A percentile compares a stretch with the other conserved stretches of the same genome.
These are phyloP conservation scores for Euphysa ruthae DNA, from an alignment of 30 jellyfish, hydroid and myxozoan species.

Conservation along the genomic window DNA sequence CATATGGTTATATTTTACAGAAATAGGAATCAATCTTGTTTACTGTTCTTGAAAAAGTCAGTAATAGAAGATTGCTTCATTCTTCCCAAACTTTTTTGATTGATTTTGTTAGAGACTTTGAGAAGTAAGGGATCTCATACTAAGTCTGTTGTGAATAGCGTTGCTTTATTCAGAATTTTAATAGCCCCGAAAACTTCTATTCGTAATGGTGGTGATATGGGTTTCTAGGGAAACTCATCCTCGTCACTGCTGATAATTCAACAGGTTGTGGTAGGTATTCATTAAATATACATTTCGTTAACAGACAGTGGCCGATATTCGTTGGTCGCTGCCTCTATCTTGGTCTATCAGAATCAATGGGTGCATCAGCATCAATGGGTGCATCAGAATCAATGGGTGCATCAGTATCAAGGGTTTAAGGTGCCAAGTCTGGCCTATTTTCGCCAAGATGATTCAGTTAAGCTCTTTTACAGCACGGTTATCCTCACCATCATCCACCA, in stretches of 20 bases:
- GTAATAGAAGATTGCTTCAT: conserved; percentile 13
- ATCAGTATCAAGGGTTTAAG: conserved; percentile 28
- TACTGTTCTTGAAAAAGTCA: neutral
- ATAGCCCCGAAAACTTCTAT: conserved; percentile 11
- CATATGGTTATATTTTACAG: neutral
- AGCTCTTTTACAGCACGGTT: conserved; percentile 26
- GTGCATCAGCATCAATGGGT: too few relatives aligned
- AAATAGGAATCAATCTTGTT: neutral
- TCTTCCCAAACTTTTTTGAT: conserved; percentile 23
- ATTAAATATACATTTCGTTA: conserved; percentile 13
- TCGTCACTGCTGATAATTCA: conserved; percentile 31
- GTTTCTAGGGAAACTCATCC: conserved; percentile 11
- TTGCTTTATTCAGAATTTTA: conserved; percentile 14
- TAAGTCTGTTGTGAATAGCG: conserved; percentile 17
- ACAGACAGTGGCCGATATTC: conserved; percentile 36
- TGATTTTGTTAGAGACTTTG: conserved; percentile 21
- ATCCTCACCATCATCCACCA: conserved; percentile 31
- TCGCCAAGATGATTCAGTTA: conserved; percentile 37
- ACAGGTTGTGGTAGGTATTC: conserved; percentile 16
- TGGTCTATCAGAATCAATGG: too few relatives aligned
- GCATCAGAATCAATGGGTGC: conserved; percentile 15
- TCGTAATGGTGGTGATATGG: conserved; percentile 12
- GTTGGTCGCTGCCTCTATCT: conserved; percentile 28
- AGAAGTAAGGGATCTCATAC: conserved; percentile 21
- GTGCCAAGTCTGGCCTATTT: conserved; percentile 26